A percentile compares a stretch with the other conserved stretches of the same genome.
Conservation (phyloP, 92 coral and sea anemone species). For the Chrysogorgia sp. region DNA sequence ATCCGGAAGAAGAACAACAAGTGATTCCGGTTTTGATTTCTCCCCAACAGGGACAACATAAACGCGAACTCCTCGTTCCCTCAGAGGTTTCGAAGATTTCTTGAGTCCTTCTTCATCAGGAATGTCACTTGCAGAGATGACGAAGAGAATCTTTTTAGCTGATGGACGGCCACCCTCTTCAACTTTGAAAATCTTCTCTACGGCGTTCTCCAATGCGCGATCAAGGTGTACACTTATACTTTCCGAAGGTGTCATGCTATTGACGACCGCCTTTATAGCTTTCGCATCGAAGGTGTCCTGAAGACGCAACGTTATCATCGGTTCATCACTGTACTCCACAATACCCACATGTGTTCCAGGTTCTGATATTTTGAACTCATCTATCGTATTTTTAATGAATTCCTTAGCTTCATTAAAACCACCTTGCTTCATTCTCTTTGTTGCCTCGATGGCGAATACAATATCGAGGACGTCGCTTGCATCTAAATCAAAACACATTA, state of each 20-base stretch:
- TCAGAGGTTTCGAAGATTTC: constrained; percentile 60
- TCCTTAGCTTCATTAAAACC: constrained; percentile 40
- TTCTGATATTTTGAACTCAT: constrained; percentile 13
- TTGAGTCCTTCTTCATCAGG: constrained; percentile 54
- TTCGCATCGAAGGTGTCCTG: constrained; percentile 8
- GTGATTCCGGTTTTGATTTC: constrained; percentile 38
- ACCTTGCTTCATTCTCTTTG: constrained; percentile 28
- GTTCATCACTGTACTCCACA: constrained; percentile 44
- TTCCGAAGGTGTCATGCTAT: constrained; percentile 26
- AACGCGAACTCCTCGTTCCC: constrained; percentile 43
- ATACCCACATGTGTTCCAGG: constrained; percentile 45
- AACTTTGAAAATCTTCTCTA: constrained; percentile 54
- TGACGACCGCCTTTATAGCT: constrained; percentile 13
- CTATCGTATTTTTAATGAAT: constrained; percentile 22
- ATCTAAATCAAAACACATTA: neutral
- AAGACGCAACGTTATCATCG: constrained; percentile 13
- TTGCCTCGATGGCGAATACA: constrained; percentile 54
- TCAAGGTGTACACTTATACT: constrained; percentile 64
- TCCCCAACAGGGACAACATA: constrained; percentile 36
- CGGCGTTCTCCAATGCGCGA: constrained; percentile 62
- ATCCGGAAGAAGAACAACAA: constrained; percentile 36
- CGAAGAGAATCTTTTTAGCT: constrained; percentile 84
- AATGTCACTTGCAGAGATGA: constrained; percentile 67
- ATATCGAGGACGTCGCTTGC: constrained; percentile 47
- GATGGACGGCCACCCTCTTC: constrained; percentile 69